phyloP scores from a whole-genome alignment of 2,888 invertebrate genomes.

The Camptogramma bilineatum region DNA sequence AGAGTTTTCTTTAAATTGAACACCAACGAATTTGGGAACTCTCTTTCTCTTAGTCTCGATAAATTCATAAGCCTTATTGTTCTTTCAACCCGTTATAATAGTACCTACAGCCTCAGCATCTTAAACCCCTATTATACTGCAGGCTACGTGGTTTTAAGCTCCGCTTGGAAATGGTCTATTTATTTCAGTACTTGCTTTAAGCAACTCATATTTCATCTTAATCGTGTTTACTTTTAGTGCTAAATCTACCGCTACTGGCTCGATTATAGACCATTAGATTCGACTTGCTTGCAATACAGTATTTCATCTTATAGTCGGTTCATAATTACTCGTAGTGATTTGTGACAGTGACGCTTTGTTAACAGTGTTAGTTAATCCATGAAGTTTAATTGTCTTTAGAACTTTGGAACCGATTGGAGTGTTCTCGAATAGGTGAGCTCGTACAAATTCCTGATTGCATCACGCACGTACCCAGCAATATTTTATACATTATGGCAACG shows the following conservation, averaged over 20 bases:
- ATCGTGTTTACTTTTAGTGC: constrained; percentile 21
- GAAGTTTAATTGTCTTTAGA: background rate
- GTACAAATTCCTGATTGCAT: constrained; percentile 26
- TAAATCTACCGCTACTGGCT: constrained; percentile 14
- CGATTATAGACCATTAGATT: background rate
- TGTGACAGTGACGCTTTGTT: background rate
- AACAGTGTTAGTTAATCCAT: background rate
- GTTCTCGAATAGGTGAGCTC: constrained; percentile 6
- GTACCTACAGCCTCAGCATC: background rate
- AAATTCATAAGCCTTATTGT: background rate
- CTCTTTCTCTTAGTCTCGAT: background rate
- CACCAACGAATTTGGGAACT: background rate
- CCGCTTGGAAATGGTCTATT: constrained; percentile 10
- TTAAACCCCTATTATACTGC: background rate
- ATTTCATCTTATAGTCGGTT: background rate
- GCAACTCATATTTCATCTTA: constrained; percentile 19
- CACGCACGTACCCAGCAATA: constrained; percentile 32
- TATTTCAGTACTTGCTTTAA: constrained; percentile 5
- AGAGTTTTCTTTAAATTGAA: background rate
- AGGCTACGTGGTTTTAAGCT: background rate
- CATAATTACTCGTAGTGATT: background rate
- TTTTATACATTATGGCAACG: constrained; percentile 27
- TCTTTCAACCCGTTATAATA: background rate
- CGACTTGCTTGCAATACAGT: background rate
- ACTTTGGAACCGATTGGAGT: background rate